These are phyloP conservation scores for Setipinna tenuifilis DNA, from an alignment of 2,797 vertebrate genomes.

Conservation along the genomic window DNA sequence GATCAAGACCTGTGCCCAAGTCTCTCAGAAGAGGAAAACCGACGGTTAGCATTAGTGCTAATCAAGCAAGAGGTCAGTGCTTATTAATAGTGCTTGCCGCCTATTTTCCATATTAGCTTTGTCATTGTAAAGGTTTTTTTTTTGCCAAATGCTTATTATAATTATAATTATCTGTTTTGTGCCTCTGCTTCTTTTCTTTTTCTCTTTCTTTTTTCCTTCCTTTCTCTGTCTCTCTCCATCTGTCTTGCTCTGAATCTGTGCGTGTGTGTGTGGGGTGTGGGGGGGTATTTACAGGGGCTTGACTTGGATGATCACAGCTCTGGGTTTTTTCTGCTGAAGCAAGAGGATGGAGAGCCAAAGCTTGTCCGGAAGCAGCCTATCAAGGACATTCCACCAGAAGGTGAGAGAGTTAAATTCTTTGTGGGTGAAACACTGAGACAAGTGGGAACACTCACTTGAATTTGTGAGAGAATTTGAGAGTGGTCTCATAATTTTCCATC, in stretches of 20 bases:
- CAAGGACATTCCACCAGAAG: conserved; percentile 53
- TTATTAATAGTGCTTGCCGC: not conserved
- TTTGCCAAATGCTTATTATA: not conserved
- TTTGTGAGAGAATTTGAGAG: conserved; percentile 1
- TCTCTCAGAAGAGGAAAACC: conserved; percentile 46
- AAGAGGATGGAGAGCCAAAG: conserved; percentile 57
- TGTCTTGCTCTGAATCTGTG: not conserved
- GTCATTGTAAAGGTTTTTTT: not conserved
- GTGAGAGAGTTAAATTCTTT: conserved; percentile 33
- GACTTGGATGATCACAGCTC: conserved; percentile 44
- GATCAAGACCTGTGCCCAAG: conserved; percentile 43
- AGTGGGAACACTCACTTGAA: not conserved
- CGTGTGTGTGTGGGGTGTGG: not conserved
- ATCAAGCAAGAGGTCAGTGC: conserved; percentile 66
- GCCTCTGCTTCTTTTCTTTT: not conserved
- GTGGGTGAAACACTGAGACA: not conserved
- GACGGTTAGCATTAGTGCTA: conserved; percentile 51
- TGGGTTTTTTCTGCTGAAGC: conserved; percentile 55
- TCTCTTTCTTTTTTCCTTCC: conserved; percentile 7
- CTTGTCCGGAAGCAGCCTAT: conserved; percentile 39
- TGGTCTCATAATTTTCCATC: not conserved
- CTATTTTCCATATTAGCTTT: not conserved
- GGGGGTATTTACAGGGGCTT: conserved; percentile 42
- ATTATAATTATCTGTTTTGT: not conserved
- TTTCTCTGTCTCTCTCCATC: not conserved